Conservation (phyloP, 2,797 vertebrate genomes). For the Enteromius argenteus region DNA sequence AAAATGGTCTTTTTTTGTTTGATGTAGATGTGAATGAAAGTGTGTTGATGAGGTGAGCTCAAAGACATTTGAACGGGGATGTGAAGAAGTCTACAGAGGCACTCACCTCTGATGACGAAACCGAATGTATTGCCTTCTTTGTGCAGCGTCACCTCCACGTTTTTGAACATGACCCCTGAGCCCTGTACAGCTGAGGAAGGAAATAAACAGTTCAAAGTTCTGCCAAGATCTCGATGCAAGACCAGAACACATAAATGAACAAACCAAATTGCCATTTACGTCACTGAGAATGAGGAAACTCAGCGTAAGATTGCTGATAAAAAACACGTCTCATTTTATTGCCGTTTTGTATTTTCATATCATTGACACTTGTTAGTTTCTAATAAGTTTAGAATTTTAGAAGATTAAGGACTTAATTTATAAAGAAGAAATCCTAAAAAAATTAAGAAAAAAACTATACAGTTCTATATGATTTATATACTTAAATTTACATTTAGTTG, state of each 20-base stretch:
- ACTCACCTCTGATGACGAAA: slow-evolving; percentile 92
- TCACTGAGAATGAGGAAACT: not conserved
- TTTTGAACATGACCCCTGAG: slow-evolving; percentile 93
- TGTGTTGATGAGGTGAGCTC: slow-evolving; percentile 28
- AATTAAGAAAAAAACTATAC: not conserved
- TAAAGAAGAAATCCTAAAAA: not conserved
- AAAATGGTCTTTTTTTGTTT: slow-evolving; percentile 34
- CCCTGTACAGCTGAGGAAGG: slow-evolving; percentile 88
- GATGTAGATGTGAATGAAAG: slow-evolving; percentile 50
- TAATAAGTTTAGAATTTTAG: not conserved
- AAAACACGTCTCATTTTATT: not conserved
- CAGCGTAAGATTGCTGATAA: not conserved
- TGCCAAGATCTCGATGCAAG: slow-evolving; percentile 5
- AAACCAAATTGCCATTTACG: not conserved
- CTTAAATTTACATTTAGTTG: no score
- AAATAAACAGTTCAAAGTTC: slow-evolving; percentile 48
- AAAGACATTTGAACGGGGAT: not conserved
- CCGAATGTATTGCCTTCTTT: slow-evolving; percentile 98
- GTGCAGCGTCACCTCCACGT: slow-evolving; percentile 95
- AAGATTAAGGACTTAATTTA: not conserved
- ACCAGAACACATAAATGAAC: slow-evolving; percentile 5
- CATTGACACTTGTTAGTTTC: not conserved
- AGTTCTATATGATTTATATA: not conserved
- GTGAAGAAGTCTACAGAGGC: slow-evolving; percentile 28
- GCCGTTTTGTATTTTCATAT: not conserved